These are phyloP conservation scores for Petrolisthes cinctipes DNA, from an alignment of 2,888 invertebrate genomes.

Conservation along the genomic window DNA sequence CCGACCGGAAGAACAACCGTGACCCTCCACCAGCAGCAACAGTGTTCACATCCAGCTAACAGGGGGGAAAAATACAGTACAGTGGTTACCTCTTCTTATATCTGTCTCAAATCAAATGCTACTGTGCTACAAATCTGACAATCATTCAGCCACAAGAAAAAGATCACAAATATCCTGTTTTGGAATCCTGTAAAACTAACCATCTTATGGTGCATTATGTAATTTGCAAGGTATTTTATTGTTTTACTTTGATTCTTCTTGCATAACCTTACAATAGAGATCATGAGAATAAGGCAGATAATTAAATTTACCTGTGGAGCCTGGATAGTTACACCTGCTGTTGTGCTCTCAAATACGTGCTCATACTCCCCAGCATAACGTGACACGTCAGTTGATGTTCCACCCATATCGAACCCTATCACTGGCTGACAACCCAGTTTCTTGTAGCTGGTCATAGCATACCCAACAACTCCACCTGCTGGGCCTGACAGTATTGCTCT, in stretches of 20 bases:
- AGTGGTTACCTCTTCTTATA: not conserved
- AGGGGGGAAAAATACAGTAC: too few species aligned
- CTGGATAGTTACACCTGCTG: slow-evolving; percentile 98
- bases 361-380: slow-evolving; percentile 93
- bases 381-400: slow-evolving; percentile 97
- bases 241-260: not conserved
- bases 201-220: not conserved
- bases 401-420: slow-evolving; percentile 81
- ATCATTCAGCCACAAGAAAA: not conserved
- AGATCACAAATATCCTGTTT: too few species aligned
- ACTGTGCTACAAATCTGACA: not conserved
- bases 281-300: too few species aligned
- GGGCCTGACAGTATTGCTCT: slow-evolving; percentile 97
- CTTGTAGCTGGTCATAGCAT: slow-evolving; percentile 80
- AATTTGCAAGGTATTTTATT: not conserved
- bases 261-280: slow-evolving; percentile 40
- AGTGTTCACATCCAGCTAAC: slow-evolving; percentile 89
- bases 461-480: slow-evolving; percentile 98
- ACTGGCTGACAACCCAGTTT: slow-evolving; percentile 55
- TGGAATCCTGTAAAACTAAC: too few species aligned
- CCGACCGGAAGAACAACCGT: slow-evolving; percentile 90
- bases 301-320: slow-evolving; percentile 89
- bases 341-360: slow-evolving; percentile 96
- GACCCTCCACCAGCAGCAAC: slow-evolving; percentile 99
- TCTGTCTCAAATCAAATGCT: not conserved